These are phyloP conservation scores for Theretra japonica DNA, from an alignment of 2,888 invertebrate species.

Conservation along the genomic window DNA sequence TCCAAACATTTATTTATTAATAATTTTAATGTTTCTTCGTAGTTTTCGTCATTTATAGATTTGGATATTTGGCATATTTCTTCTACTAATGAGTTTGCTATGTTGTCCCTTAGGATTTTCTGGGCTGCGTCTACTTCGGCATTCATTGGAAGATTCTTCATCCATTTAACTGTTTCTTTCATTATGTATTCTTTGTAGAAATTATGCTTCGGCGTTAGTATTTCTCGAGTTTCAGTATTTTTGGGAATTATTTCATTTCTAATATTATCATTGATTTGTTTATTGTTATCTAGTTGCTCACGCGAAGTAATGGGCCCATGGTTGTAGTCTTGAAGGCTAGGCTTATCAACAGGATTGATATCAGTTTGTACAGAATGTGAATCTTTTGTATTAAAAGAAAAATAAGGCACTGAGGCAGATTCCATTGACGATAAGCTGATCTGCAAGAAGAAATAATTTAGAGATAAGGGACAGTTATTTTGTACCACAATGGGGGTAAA, in stretches of 20 bases:
- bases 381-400: background rate
- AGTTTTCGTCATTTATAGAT: background rate
- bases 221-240: slow-evolving; percentile 9
- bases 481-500: background rate
- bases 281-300: background rate
- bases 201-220: slow-evolving; percentile 10
- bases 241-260: background rate
- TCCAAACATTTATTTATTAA: slow-evolving; percentile 12
- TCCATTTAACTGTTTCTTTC: slow-evolving; percentile 23
- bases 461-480: background rate
- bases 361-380: slow-evolving; percentile 6
- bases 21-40: slow-evolving; percentile 8
- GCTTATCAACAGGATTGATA: background rate
- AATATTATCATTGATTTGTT: background rate
- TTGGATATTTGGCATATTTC: background rate
- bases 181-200: slow-evolving; percentile 19
- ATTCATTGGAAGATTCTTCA: slow-evolving; percentile 5
- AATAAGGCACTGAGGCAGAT: background rate
- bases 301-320: background rate
- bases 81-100: slow-evolving; percentile 5
- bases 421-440: slow-evolving; percentile 14
- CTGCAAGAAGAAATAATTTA: background rate
- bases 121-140: background rate
- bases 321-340: background rate
- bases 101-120: background rate